These are phyloP conservation scores for Pterocles burchelli DNA, from an alignment of 2,113 vertebrate genomes.

Conservation along the genomic window DNA sequence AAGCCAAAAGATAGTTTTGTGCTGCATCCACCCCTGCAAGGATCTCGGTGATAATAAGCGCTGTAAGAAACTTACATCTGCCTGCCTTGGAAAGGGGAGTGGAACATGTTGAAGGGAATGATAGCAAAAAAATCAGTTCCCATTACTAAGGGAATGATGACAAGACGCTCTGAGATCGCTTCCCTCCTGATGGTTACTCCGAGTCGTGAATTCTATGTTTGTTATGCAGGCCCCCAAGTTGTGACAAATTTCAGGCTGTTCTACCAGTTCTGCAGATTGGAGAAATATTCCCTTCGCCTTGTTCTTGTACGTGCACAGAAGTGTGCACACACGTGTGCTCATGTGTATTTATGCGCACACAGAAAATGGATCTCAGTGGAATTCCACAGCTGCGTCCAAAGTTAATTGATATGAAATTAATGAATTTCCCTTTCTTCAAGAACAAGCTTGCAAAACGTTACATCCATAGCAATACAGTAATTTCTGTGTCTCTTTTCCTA, in stretches of 20 bases:
- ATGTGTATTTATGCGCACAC: rapidly evolving
- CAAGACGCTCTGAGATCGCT: neutral
- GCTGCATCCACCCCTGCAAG: neutral
- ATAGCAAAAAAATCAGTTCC: neutral
- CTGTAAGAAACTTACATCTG: neutral
- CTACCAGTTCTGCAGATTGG: neutral
- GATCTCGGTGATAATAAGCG: neutral
- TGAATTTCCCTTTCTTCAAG: neutral
- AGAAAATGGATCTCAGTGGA: neutral
- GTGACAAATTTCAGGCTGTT: neutral
- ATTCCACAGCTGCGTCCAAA: neutral
- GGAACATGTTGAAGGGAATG: neutral
- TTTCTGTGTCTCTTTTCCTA: neutral
- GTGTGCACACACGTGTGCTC: rapidly evolving
- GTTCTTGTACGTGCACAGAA: neutral
- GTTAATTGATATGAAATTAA: neutral
- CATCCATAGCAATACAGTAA: rapidly evolving
- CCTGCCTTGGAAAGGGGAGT: rapidly evolving
- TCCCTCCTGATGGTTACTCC: neutral
- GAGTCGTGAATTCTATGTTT: neutral
- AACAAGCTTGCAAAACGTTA: rapidly evolving
- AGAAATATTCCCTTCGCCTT: neutral
- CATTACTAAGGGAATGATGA: neutral
- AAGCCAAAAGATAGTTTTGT: neutral
- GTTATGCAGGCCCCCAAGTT: neutral